phyloP scores from a whole-genome alignment of 2,797 vertebrate species.

The Lacerta viridis region DNA sequence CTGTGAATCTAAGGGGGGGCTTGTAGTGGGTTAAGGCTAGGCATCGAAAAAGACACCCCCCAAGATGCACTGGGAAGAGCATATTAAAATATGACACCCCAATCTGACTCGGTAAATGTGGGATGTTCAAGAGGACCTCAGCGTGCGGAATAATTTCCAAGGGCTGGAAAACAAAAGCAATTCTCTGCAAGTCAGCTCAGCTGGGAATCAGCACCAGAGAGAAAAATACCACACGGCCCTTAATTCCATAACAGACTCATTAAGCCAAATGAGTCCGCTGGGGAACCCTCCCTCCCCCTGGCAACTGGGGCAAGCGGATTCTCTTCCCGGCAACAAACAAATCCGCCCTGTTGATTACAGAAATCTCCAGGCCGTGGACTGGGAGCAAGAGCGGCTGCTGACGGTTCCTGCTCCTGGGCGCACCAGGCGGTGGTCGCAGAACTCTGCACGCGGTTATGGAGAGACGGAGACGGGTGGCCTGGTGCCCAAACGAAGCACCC shows the following conservation, averaged over 20 bases:
- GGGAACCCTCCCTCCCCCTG: neutral
- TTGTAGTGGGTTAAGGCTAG: too few relatives aligned
- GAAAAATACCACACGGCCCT: neutral
- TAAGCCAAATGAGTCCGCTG: neutral
- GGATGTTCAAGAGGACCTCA: too few relatives aligned
- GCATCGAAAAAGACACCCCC: too few relatives aligned
- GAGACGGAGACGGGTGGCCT: neutral
- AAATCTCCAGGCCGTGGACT: neutral
- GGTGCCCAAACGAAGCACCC: neutral
- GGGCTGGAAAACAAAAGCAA: too few relatives aligned
- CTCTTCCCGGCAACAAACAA: neutral
- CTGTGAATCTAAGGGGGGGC: too few relatives aligned
- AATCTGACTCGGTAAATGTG: too few relatives aligned
- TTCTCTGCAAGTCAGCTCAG: neutral
- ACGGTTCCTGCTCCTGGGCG: neutral
- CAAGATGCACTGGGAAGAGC: too few relatives aligned
- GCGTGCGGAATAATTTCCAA: too few relatives aligned
- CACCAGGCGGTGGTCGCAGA: neutral
- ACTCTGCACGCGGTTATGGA: too few relatives aligned
- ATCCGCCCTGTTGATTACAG: too few relatives aligned
- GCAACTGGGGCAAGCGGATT: neutral
- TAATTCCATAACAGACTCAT: conserved; percentile 15
- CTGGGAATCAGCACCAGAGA: neutral
- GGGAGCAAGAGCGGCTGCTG: too few relatives aligned
- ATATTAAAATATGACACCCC: too few relatives aligned